Percentiles rank a stretch among this genome's conserved stretches.
Conservation (phyloP, 2,113 vertebrate genomes). For the Platycercus adscitus region DNA sequence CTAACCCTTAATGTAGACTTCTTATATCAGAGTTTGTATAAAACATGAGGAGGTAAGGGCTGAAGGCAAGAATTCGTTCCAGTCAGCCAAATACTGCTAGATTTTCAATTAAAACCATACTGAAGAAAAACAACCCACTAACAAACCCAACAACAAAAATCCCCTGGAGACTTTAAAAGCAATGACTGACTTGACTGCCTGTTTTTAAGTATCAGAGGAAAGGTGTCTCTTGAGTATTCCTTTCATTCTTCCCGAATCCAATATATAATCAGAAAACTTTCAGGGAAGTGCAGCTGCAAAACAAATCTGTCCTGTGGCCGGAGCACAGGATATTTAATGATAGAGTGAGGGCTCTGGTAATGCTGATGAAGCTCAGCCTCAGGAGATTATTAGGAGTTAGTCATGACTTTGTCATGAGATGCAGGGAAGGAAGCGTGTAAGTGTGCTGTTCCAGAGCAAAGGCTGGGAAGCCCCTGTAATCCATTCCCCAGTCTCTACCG, state of each 20-base stretch:
- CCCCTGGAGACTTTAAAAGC: not conserved
- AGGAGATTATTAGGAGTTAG: not conserved
- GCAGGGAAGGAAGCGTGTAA: rapidly evolving
- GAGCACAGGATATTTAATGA: not conserved
- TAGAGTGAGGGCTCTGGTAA: not conserved
- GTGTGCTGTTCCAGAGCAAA: not conserved
- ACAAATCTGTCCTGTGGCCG: not conserved
- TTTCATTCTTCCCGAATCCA: not conserved
- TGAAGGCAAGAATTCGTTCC: not conserved
- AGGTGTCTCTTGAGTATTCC: not conserved
- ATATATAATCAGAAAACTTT: not conserved
- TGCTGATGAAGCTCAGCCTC: not conserved
- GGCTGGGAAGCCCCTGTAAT: not conserved
- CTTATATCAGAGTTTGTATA: not conserved
- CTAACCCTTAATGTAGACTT: not conserved
- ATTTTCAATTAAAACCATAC: not conserved
- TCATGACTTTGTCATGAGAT: not conserved
- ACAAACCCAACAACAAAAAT: not conserved
- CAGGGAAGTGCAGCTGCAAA: not conserved
- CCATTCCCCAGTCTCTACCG: not conserved
- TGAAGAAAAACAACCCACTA: not conserved
- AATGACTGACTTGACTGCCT: not conserved
- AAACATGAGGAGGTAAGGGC: not conserved
- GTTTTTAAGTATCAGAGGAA: not conserved
- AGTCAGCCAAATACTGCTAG: not conserved